Conservation (phyloP, 30 jellyfish, hydroid and myxozoan species). For the Pseudorhiza aurosa region DNA sequence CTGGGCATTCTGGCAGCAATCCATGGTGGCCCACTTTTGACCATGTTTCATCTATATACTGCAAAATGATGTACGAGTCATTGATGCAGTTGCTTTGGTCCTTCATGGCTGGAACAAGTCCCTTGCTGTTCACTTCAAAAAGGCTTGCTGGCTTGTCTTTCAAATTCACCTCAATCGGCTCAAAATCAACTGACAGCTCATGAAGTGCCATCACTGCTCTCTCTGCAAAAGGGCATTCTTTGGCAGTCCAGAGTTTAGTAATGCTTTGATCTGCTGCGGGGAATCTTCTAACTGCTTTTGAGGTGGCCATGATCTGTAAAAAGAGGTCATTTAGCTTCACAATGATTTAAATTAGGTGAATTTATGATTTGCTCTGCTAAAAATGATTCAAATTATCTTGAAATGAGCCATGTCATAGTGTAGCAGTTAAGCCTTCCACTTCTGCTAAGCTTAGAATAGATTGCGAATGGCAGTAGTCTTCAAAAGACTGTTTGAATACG, state of each 20-base stretch:
- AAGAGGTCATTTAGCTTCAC: too few relatives aligned
- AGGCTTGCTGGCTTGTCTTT: constrained; percentile 64
- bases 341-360: too few relatives aligned
- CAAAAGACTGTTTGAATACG: too few relatives aligned
- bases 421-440: too few relatives aligned
- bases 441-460: too few relatives aligned
- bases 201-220: constrained; percentile 52
- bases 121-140: constrained; percentile 63
- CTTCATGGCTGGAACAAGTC: constrained; percentile 75
- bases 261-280: constrained; percentile 4
- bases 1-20: constrained; percentile 50
- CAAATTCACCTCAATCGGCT: constrained; percentile 48
- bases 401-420: too few relatives aligned
- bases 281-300: constrained; percentile 25
- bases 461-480: too few relatives aligned
- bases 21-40: constrained; percentile 1
- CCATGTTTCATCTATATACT: constrained; percentile 79
- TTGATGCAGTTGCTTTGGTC: constrained; percentile 52
- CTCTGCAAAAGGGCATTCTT: constrained; percentile 77
- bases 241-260: constrained; percentile 60
- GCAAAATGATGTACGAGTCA: constrained; percentile 58
- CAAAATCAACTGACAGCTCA: constrained; percentile 49
- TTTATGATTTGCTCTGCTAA: too few relatives aligned
- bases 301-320: too few relatives aligned
- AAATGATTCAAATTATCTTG: too few relatives aligned